Evolutionary conservation across 2,888 invertebrate genomes (phyloP), one percentile per base, ranked within the genome.

Genomic region (Phasia obesa): DNA sequence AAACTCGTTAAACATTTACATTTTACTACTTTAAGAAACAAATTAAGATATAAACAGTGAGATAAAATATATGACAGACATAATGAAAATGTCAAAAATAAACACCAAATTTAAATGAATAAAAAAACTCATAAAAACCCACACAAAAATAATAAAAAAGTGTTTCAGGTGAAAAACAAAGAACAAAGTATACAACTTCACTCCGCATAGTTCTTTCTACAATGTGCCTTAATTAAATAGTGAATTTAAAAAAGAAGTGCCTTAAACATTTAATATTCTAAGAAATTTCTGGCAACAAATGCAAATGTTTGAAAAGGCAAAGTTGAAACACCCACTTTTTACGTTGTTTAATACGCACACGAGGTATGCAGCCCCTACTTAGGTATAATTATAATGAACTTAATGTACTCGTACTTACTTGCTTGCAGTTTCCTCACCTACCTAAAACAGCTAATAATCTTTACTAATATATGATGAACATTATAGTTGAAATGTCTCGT

Each of bases 401-500:
- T 81, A 81, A 81, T 76, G 76, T 73, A 42, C 9, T 27, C 35
- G 13, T 21, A 53, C 17, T 64, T 55, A 47, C 42, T 53, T 62
- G 55, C 47, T 62, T 73, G 55, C 27, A 27, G 53, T 70, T 76
- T 51, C 23, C 47, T 25, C 25, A 35, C 27, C 55, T 55, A 21
- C 27, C 55, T 55, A 21, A 67, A 74, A 57, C 75, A 83, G 83
- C 78, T 75, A 83, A 83, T 83, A 83, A 83, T 83, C 78, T 75
- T 27, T 53, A 11, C 59, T 83, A 83, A 83, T 83, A 83, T 83
- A 83, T 83, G 78, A 70, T 83, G 59, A 83, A 59, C 75, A 75
- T 83, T 78, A 75, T 67, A 75, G 53, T 78, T 65, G 67, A 83
- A 78, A 75, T 67, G 83, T 83, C 83, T 83, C 78, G 78, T 70